Base-by-base conservation (phyloP, 2,888 invertebrate genomes). In the Clunio marinus region DNA sequence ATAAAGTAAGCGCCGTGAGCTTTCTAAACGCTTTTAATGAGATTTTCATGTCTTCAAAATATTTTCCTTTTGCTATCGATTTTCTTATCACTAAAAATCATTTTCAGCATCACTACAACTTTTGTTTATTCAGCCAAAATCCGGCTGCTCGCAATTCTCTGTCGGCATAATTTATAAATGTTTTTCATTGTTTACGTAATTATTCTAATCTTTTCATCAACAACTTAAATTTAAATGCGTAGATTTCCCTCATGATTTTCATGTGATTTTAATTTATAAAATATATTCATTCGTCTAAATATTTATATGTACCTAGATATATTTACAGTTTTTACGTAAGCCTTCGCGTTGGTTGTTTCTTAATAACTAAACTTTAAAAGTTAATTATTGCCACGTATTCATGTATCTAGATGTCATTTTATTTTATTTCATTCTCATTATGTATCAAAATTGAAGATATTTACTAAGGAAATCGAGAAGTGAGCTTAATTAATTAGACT, bases 321-420 rank as follows among this genome's bases (percentile, higher is more conserved):
- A 25, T 57, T 27, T 57, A 63, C 63, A 63, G 22, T 15, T 22
- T 10, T 35, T 35, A 57, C 13, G 17, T 22, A 22, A 32, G 32
- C 10, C 51, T n/a, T n/a, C n/a, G n/a, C n/a, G n/a, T n/a, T n/a
- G n/a, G 7, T 32, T 32, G 13, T 32, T 13, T 10, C 45, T 63
- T 63, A 63, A n/a, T 13, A 63, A 41, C 24, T 60, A 59, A 59
- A 22, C 15, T 65, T 65, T 65, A 35, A 65, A 57, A 45, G 25
- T 65, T 65, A 65, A 65, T 65, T 65, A 65, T 65, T 65, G 63
- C 63, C 63, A 46, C 63, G 46, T 32, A 32, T 10, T 32, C 32
- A 32, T 5, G 10, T 32, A 32, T 32, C 32, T 5, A 32, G 32
- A 32, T 15, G 3, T 41, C 13, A 41, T 7, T 41, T n/a, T 41